These are phyloP conservation scores for Aleadryas rufinucha DNA, from an alignment of 2,113 vertebrate genomes.

Conservation along the genomic window DNA sequence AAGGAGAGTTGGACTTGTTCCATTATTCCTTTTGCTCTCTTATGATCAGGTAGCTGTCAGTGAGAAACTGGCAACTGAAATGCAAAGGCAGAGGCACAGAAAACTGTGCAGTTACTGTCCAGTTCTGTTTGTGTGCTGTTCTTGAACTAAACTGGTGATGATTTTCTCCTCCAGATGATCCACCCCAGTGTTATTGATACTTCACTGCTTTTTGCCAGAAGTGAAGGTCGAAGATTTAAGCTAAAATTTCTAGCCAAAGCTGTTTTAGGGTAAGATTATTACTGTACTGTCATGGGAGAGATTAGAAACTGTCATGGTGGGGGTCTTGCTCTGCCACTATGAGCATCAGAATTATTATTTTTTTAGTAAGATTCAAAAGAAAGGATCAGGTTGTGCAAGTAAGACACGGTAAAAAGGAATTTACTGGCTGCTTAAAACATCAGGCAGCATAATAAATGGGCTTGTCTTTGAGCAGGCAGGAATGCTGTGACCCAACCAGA, in stretches of 20 bases:
- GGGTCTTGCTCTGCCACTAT: neutral
- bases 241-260: conserved; percentile 83
- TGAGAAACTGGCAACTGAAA: neutral
- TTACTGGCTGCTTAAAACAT: neutral
- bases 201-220: conserved; percentile 82
- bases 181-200: conserved; percentile 89
- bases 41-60: neutral
- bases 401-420: neutral
- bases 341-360: neutral
- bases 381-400: neutral
- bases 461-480: neutral
- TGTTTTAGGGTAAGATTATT: conserved; percentile 80
- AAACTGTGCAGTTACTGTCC: neutral
- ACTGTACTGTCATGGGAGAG: neutral
- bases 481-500: neutral
- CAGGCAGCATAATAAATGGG: neutral
- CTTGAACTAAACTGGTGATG: neutral
- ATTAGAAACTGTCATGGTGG: neutral
- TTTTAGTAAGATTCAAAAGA: neutral
- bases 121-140: neutral
- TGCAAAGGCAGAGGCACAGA: neutral
- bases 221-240: conserved; percentile 80
- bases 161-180: conserved; percentile 77
- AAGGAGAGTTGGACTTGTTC: neutral
- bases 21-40: neutral